Percentiles rank a stretch among this genome's conserved stretches.
phyloP scores from a whole-genome alignment of 2,888 invertebrate species.

The Chelonus formosanus region DNA sequence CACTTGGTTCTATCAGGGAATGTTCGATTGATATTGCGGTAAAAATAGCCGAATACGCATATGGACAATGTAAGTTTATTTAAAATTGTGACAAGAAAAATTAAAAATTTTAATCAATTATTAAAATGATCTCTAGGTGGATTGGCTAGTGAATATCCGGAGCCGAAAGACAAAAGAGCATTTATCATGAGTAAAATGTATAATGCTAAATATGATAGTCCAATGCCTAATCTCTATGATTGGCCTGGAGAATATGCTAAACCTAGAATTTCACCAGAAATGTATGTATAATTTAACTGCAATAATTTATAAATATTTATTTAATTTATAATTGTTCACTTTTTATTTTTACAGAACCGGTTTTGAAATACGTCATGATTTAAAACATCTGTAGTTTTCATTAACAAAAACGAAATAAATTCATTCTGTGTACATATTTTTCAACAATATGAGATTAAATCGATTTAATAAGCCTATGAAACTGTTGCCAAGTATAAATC shows the following conservation, averaged over 20 bases:
- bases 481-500: too few relatives aligned
- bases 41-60: constrained; percentile 87
- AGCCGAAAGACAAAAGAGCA: constrained; percentile 78
- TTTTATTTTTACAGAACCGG: constrained; percentile 54
- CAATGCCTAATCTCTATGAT: constrained; percentile 72
- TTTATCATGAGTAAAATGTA: constrained; percentile 81
- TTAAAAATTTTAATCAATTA: too few relatives aligned
- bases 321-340: constrained; percentile 40
- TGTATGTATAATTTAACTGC: constrained; percentile 51
- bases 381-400: constrained; percentile 56
- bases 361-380: constrained; percentile 59
- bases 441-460: too few relatives aligned
- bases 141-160: constrained; percentile 85
- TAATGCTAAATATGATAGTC: constrained; percentile 79
- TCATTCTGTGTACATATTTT: not conserved
- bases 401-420: constrained; percentile 35
- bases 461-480: too few relatives aligned
- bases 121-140: constrained; percentile 67
- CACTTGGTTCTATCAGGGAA: constrained; percentile 81
- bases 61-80: constrained; percentile 76
- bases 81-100: not conserved
- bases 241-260: constrained; percentile 65
- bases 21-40: constrained; percentile 91
- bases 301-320: not conserved
- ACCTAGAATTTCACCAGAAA: constrained; percentile 59